Evolutionary conservation across 1,140 invertebrate species (phyloP), one percentile per base, ranked within the genome.

Genomic region (Diploscapter pachys): DNA sequence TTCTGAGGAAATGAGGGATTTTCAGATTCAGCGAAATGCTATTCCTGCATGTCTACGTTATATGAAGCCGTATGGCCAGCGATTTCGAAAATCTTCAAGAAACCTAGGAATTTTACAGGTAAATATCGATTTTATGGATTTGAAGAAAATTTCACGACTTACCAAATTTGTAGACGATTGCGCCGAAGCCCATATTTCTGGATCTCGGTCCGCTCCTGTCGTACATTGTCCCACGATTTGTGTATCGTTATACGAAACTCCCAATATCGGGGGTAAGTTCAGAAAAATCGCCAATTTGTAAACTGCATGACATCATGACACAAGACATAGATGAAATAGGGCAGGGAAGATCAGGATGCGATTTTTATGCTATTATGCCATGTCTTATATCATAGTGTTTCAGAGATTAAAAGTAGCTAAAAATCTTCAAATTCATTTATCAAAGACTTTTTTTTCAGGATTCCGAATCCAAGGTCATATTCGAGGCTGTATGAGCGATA

Each of bases 381-480:
- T 31, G 31, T 31, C 31, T 31, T 31, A 31, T 31, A 31, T 31
- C 31, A 31, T 31, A 31, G 31, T 31, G 31, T 31, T 31, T 31
- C 31, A 31, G 31, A 31, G 31, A 31, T 31, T 31, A 31, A 31
- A 31, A 31, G 31, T 31, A 31, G 31, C 31, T 31, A 31, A 31
- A 31, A 31, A 31, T 31, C 31, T 31, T 31, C 31, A 31, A 31
- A 31, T 31, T 31, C 31, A 31, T 31, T 31, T 31, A 31, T 31
- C 49, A 72, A 54, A 64, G 70, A 3, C 62, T 9, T 13, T 11
- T 11, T 3, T 71, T 76, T 57, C 64, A 78, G 76, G 76, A 52
- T 68, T 78, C n/a, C n/a, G 76, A 51, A 76, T 78, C 31, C 52
- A 67, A 63, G 76, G 76, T 63, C 75, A 78, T 53, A 78, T 78